phyloP scores from a whole-genome alignment of 2,888 invertebrate genomes.

The Agrotis exclamationis region DNA sequence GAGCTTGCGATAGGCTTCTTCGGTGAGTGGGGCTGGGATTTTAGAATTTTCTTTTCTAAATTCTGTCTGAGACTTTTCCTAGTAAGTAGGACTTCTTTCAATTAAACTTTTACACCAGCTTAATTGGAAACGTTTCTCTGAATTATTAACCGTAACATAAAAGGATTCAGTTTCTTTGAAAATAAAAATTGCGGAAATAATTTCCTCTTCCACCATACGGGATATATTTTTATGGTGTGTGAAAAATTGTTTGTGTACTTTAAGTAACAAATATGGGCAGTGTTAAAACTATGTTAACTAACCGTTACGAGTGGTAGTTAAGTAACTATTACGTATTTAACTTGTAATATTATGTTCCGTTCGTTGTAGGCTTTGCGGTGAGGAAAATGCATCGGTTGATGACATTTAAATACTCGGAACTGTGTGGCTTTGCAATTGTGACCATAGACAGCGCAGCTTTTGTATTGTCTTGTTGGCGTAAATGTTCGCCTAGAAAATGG shows the following conservation, averaged over 20 bases:
- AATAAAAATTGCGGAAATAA: slow-evolving; percentile 23
- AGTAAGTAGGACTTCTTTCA: slow-evolving; percentile 10
- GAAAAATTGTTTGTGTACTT: slow-evolving; percentile 34
- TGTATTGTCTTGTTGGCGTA: background rate
- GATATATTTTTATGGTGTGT: slow-evolving; percentile 21
- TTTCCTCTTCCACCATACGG: slow-evolving; percentile 19
- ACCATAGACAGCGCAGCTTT: background rate
- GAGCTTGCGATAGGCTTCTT: slow-evolving; percentile 10
- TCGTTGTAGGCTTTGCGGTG: slow-evolving; percentile 29
- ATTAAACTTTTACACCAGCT: background rate
- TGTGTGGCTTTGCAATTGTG: slow-evolving; percentile 24
- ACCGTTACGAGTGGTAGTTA: slow-evolving; percentile 32
- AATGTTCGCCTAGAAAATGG: background rate
- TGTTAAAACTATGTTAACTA: slow-evolving; percentile 42
- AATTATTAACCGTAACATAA: background rate
- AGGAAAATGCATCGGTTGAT: slow-evolving; percentile 40
- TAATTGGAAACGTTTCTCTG: background rate
- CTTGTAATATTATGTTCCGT: slow-evolving; percentile 23
- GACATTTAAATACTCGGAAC: slow-evolving; percentile 33
- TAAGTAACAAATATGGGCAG: slow-evolving; percentile 33
- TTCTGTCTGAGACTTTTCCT: background rate
- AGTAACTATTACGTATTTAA: slow-evolving; percentile 32
- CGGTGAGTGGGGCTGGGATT: background rate
- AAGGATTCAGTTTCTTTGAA: slow-evolving; percentile 16
- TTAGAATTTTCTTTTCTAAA: slow-evolving; percentile 10